Evolutionary conservation across 2,113 vertebrate genomes (phyloP), one percentile per base, ranked within the genome.

Genomic region (Vanacampus margaritifer): DNA sequence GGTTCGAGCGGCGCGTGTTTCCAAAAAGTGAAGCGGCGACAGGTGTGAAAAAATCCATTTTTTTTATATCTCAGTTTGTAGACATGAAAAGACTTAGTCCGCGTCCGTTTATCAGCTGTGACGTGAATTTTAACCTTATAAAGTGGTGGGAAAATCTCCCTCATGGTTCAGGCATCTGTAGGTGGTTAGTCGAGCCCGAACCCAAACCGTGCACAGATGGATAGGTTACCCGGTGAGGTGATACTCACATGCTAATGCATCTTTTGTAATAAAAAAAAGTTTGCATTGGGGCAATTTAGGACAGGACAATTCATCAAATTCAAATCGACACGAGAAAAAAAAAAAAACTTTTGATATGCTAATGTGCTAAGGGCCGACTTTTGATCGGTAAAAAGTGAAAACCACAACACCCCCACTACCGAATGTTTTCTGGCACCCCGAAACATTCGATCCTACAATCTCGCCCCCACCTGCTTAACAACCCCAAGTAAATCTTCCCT

Each of bases 11-110:
- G 71, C 67, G 51, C 48, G 72, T 73, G 80, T 73, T 80, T 72
- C 53, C 35, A 54, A 54, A n/a, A 12, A n/a, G 3, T 13, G n/a
- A 68, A 64, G 76, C 77, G 68, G 82, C 83, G 81, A 86, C 89
- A 90, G 89, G 88, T 90, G 89, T 89, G 84, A 16, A 67, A 60
- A 62, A 51, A 23, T n/a, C n/a, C n/a, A 53, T 45, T 16, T 14
- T 4, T 53, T 53, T n/a, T 23, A 53, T 53, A 24, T 11, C n/a
- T 64, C 69, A 21, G 19, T 21, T n/a, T 21, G 7, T 48, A 48
- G 12, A 64, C 64, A 66, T 13, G 23, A 8, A 23, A 10, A 26
- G 53, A 13, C 53, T 24, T 54, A 14, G 53, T 13, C 5, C 28
- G 7, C 54, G 16, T 57, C 35, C 54, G 14, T 57, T 57, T 57